A percentile compares a stretch with the other conserved stretches of the same genome.
phyloP scores from a whole-genome alignment of 2,113 vertebrate species.

The Brachyhypopomus occidentalis region DNA sequence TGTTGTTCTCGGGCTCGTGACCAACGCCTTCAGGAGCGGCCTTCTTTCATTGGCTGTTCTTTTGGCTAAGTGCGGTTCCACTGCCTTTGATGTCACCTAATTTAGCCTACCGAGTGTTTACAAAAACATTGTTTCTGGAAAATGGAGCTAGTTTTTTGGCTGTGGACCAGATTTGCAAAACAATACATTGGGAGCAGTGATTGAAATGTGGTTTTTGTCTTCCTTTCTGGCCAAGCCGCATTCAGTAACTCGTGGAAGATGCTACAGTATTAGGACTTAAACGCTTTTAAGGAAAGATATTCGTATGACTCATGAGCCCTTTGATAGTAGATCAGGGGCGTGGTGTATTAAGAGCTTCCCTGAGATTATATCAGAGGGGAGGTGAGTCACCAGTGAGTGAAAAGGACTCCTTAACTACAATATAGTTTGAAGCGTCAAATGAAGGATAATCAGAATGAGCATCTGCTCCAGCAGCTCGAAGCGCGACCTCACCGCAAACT shows the following conservation, averaged over 20 bases:
- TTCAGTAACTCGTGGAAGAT: neutral
- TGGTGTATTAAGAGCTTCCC: neutral
- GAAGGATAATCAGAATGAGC: neutral
- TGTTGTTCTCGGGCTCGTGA: neutral
- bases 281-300: neutral
- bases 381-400: neutral
- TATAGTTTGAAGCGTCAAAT: no score
- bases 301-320: neutral
- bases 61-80: no score
- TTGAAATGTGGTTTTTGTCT: no score
- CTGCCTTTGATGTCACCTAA: no score
- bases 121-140: no score
- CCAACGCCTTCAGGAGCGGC: no score
- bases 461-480: neutral
- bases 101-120: no score
- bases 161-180: no score
- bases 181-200: no score
- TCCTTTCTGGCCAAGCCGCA: no score
- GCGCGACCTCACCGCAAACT: neutral
- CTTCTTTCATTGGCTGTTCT: no score
- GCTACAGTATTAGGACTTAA: neutral
- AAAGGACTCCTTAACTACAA: neutral
- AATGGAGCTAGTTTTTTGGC: no score
- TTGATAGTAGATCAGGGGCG: neutral
- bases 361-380: neutral